phyloP scores from a whole-genome alignment of 1,140 invertebrate species.

The Drosophila aff. region DNA sequence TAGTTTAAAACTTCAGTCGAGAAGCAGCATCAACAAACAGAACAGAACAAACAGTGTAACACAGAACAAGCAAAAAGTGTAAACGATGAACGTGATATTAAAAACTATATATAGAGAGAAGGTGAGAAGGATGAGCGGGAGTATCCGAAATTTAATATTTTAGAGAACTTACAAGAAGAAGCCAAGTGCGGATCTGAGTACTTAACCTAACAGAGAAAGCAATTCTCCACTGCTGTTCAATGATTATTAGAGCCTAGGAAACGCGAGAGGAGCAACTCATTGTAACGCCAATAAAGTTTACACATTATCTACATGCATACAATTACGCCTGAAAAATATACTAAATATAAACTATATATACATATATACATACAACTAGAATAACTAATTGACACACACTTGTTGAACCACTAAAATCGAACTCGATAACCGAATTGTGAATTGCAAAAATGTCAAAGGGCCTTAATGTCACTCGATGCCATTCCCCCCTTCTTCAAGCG shows the following conservation, averaged over 20 bases:
- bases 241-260: slow-evolving; percentile 66
- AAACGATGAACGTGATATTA: slow-evolving; percentile 81
- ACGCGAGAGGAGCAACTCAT: slow-evolving; percentile 39
- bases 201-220: slow-evolving; percentile 18
- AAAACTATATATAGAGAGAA: slow-evolving; percentile 66
- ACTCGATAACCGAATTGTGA: slow-evolving; percentile 56
- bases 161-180: slow-evolving; percentile 67
- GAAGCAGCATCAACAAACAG: slow-evolving; percentile 24
- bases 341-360: slow-evolving; percentile 40
- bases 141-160: slow-evolving; percentile 69
- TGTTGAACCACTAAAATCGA: slow-evolving; percentile 71
- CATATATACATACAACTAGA: slow-evolving; percentile 62
- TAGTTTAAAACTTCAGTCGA: slow-evolving; percentile 54
- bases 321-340: slow-evolving; percentile 62
- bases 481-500: neutral
- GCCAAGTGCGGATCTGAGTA: slow-evolving; percentile 31
- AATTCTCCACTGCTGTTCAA: slow-evolving; percentile 56
- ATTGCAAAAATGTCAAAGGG: slow-evolving; percentile 50
- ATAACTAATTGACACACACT: slow-evolving; percentile 74
- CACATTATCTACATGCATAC: slow-evolving; percentile 63
- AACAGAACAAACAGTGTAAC: slow-evolving; percentile 50
- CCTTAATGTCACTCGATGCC: slow-evolving; percentile 32
- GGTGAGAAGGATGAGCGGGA: neutral
- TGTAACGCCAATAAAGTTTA: slow-evolving; percentile 66
- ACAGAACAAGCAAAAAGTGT: slow-evolving; percentile 62